Percentiles rank a stretch among this genome's conserved stretches.
These are phyloP conservation scores for Spondyliosoma cantharus DNA, from an alignment of 2,797 vertebrate species.

Conservation along the genomic window DNA sequence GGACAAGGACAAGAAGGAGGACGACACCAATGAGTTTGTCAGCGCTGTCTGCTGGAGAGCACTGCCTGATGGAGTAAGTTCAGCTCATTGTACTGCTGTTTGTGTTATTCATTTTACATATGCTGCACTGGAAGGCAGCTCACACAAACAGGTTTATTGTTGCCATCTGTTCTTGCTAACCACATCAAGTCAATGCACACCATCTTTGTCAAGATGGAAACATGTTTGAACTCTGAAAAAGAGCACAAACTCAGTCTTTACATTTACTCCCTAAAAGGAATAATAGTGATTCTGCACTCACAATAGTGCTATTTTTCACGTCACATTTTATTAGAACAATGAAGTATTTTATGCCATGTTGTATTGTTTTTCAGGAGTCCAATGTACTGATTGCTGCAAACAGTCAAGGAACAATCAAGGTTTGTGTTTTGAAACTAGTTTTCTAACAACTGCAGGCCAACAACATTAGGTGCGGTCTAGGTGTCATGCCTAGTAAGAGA, in stretches of 20 bases:
- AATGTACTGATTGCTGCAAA: conserved; percentile 99
- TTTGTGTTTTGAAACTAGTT: conserved; percentile 74
- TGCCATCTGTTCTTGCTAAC: neutral
- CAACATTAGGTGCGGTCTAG: neutral
- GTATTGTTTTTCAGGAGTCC: conserved; percentile 89
- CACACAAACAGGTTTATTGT: neutral
- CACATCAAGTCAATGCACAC: too few relatives aligned
- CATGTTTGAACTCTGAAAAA: neutral
- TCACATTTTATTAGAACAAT: neutral
- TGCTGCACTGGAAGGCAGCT: neutral
- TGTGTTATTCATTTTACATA: neutral
- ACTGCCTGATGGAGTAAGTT: conserved; percentile 94
- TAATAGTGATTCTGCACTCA: neutral
- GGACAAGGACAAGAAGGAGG: conserved; percentile 99
- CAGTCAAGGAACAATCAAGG: conserved; percentile 99
- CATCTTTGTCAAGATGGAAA: neutral
- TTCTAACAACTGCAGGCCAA: neutral
- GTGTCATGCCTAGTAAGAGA: neutral
- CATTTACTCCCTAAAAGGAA: neutral
- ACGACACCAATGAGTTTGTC: conserved; percentile 99
- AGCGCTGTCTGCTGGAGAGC: conserved; percentile 99
- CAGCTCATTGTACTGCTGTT: neutral
- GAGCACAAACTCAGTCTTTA: neutral
- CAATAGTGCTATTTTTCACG: neutral
- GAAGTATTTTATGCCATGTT: neutral